Conservation (phyloP, 2,113 vertebrate species). For the Mellivora capensis region DNA sequence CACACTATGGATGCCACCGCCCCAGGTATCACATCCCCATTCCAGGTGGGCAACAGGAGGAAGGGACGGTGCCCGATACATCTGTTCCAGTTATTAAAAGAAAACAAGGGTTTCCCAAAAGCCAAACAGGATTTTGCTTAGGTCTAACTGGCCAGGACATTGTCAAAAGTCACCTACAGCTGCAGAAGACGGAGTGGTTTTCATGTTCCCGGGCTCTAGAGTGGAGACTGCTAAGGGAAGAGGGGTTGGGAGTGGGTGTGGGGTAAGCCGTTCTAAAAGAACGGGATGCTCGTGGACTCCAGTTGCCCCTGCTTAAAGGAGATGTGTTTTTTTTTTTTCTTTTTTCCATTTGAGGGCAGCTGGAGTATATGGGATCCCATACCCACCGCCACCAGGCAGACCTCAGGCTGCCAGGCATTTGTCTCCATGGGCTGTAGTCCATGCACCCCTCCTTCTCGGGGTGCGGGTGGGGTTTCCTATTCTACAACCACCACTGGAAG, state of each 20-base stretch:
- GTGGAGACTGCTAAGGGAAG: background rate
- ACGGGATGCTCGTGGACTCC: background rate
- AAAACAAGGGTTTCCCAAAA: background rate
- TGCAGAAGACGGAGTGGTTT: background rate
- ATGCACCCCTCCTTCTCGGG: background rate
- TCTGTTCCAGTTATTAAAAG: background rate
- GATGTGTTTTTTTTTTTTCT: background rate
- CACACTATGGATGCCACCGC: background rate
- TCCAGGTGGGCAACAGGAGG: background rate
- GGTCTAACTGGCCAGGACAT: background rate
- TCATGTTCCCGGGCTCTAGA: background rate
- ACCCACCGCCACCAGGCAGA: background rate
- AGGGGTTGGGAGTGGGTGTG: background rate
- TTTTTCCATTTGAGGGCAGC: background rate
- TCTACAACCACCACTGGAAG: background rate
- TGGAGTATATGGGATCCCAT: background rate
- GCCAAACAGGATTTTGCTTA: background rate
- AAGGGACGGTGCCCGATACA: background rate
- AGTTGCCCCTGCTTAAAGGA: background rate
- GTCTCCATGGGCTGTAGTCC: background rate
- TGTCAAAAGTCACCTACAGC: background rate
- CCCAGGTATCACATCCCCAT: background rate
- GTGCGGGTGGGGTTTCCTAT: background rate
- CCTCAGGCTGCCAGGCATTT: background rate
- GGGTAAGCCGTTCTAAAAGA: background rate